phyloP scores from a whole-genome alignment of 2,113 vertebrate species.

The Channa argus region DNA sequence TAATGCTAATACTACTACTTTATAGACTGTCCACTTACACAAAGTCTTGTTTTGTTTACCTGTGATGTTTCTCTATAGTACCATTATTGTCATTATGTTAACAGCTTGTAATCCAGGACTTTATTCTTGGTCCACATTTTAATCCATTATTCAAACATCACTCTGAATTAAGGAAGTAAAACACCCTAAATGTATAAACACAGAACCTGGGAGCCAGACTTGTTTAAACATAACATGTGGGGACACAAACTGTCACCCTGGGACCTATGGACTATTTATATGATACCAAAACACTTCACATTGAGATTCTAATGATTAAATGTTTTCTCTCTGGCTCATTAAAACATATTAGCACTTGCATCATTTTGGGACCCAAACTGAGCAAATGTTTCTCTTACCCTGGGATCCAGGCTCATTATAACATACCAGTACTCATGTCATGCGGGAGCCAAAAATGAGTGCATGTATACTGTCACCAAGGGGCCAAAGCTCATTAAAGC shows the following conservation, averaged over 20 bases:
- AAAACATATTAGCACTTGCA: conserved; percentile 47
- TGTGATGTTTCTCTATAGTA: no score
- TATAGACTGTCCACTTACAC: neutral
- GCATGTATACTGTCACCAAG: conserved; percentile 33
- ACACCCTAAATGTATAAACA: conserved; percentile 1
- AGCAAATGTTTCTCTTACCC: conserved; percentile 16
- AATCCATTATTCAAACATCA: conserved; percentile 30
- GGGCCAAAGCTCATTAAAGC: conserved; percentile 55
- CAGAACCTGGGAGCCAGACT: conserved; percentile 20
- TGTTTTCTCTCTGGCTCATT: conserved; percentile 49
- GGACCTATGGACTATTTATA: conserved; percentile 48
- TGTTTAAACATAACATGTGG: conserved; percentile 22
- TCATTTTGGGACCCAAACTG: conserved; percentile 41
- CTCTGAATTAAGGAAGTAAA: conserved; percentile 11
- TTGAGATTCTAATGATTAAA: conserved; percentile 12
- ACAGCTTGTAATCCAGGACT: no score
- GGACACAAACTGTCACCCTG: conserved; percentile 30
- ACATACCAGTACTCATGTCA: conserved; percentile 41
- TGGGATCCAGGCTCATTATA: conserved; percentile 43
- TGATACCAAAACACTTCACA: conserved; percentile 1
- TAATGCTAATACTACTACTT: no score
- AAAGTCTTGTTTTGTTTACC: no score
- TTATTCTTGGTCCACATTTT: conserved; percentile 1
- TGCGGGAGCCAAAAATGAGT: conserved; percentile 31
- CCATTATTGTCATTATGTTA: no score